phyloP scores from a whole-genome alignment of 2,113 vertebrate species.

The Laterallus jamaicensis region DNA sequence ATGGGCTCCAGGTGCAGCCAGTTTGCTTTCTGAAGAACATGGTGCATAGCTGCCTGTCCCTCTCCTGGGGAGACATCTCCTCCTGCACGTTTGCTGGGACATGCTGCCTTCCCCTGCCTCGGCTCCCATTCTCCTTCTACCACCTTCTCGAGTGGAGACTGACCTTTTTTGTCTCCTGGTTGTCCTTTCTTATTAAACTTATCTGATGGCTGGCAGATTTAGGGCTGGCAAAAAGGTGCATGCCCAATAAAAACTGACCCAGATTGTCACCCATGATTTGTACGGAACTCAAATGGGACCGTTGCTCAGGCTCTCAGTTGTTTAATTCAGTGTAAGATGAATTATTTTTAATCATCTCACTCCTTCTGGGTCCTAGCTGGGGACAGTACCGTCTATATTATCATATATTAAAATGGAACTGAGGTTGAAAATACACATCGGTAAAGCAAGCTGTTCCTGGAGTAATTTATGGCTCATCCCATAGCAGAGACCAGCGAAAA shows the following conservation, averaged over 20 bases:
- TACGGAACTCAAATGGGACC: conserved; percentile 35
- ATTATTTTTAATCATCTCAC: conserved; percentile 66
- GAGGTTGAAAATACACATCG: conserved; percentile 41
- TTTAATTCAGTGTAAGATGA: conserved; percentile 62
- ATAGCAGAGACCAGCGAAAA: not conserved
- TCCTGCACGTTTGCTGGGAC: not conserved
- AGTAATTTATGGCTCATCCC: conserved; percentile 12
- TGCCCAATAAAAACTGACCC: conserved; percentile 60
- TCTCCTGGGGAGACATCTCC: not conserved
- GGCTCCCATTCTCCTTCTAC: not conserved
- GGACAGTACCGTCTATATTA: conserved; percentile 18
- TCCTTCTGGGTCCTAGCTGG: conserved; percentile 46
- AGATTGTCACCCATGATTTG: conserved; percentile 64
- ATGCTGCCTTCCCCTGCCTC: not conserved
- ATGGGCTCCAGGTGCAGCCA: conserved; percentile 34
- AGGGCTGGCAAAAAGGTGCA: conserved; percentile 41
- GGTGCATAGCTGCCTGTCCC: not conserved
- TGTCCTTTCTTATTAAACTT: conserved; percentile 43
- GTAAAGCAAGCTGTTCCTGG: conserved; percentile 11
- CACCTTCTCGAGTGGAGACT: not conserved
- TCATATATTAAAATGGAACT: conserved; percentile 46
- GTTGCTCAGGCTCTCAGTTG: conserved; percentile 8
- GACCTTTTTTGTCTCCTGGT: conserved; percentile 22
- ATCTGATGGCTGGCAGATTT: conserved; percentile 31
- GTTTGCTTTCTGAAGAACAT: not conserved